Evolutionary conservation across 1,140 invertebrate species (phyloP).

Genomic region (Drosophila jambulina): DNA sequence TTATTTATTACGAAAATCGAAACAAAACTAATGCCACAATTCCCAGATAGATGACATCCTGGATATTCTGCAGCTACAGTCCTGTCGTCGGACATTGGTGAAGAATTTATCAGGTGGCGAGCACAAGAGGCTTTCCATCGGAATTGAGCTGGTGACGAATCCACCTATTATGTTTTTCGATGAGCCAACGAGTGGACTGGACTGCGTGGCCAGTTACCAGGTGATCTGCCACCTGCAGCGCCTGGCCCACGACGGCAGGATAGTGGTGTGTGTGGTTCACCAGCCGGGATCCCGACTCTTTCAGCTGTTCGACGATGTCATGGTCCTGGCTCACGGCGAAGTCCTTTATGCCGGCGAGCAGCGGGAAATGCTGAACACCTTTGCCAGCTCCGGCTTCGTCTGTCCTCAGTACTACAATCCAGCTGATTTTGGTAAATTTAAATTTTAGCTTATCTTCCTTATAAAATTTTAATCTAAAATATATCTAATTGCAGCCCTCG

Average conservation of each 20-base stretch:
- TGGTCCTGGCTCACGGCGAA: slow-evolving; percentile 87
- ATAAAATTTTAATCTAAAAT: too few relatives aligned
- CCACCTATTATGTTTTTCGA: slow-evolving; percentile 90
- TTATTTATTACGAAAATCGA: neutral
- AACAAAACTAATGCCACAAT: neutral
- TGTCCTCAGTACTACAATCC: slow-evolving; percentile 90
- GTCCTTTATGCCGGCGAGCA: slow-evolving; percentile 88
- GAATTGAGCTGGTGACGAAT: slow-evolving; percentile 93
- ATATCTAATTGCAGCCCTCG: slow-evolving; percentile 55
- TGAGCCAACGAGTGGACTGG: slow-evolving; percentile 91
- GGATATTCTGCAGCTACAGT: slow-evolving; percentile 87
- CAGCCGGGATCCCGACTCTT: slow-evolving; percentile 95
- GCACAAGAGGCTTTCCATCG: slow-evolving; percentile 93
- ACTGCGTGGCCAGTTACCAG: slow-evolving; percentile 90
- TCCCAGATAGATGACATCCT: slow-evolving; percentile 87
- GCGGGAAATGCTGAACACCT: slow-evolving; percentile 85
- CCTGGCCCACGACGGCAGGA: slow-evolving; percentile 90
- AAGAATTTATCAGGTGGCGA: slow-evolving; percentile 92
- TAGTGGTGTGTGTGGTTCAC: slow-evolving; percentile 94
- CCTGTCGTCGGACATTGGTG: slow-evolving; percentile 88
- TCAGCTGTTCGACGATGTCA: slow-evolving; percentile 88
- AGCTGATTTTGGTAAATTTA: slow-evolving; percentile 86
- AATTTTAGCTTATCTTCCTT: neutral
- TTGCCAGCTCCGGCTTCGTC: slow-evolving; percentile 86
- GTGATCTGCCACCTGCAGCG: slow-evolving; percentile 88